phyloP scores from a whole-genome alignment of 2,888 invertebrate species.

The Drosophila diplacantha region DNA sequence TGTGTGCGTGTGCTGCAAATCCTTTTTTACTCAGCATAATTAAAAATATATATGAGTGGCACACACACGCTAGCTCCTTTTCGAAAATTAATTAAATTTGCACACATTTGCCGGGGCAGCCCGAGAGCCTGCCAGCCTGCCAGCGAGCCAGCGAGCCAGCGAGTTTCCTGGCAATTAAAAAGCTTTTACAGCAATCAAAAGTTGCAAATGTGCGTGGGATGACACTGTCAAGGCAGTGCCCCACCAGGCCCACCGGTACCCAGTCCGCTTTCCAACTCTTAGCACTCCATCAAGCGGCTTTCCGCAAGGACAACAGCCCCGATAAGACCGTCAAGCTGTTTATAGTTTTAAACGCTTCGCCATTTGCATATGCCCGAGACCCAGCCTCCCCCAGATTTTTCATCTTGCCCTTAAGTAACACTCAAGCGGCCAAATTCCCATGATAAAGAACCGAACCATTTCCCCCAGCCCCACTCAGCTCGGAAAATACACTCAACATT shows the following conservation, averaged over 20 bases:
- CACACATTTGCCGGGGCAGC: conserved; percentile 66
- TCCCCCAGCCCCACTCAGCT: not conserved
- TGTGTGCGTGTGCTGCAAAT: conserved; percentile 62
- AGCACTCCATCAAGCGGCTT: conserved; percentile 10
- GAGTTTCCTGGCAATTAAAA: conserved; percentile 63
- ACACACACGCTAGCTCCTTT: conserved; percentile 44
- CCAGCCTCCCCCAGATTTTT: conserved; percentile 1
- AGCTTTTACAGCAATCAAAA: conserved; percentile 70
- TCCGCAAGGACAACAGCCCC: conserved; percentile 2
- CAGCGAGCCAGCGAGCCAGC: conserved; percentile 9
- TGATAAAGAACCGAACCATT: conserved; percentile 60
- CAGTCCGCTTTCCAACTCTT: conserved; percentile 8
- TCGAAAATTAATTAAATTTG: conserved; percentile 72
- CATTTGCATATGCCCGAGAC: conserved; percentile 48
- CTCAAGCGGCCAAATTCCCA: conserved; percentile 58
- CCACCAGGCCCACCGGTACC: not conserved
- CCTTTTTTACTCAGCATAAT: conserved; percentile 56
- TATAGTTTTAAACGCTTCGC: conserved; percentile 51
- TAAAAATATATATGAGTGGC: conserved; percentile 2
- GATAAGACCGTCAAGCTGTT: conserved; percentile 46
- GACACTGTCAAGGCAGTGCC: conserved; percentile 4
- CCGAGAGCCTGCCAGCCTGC: conserved; percentile 6
- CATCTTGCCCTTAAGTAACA: conserved; percentile 15
- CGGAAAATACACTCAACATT: conserved; percentile 18
- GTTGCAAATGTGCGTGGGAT: conserved; percentile 50